Evolutionary conservation across 2,113 vertebrate genomes (phyloP), one percentile per base, ranked within the genome.

Genomic region (Brachionichthys hirsutus): DNA sequence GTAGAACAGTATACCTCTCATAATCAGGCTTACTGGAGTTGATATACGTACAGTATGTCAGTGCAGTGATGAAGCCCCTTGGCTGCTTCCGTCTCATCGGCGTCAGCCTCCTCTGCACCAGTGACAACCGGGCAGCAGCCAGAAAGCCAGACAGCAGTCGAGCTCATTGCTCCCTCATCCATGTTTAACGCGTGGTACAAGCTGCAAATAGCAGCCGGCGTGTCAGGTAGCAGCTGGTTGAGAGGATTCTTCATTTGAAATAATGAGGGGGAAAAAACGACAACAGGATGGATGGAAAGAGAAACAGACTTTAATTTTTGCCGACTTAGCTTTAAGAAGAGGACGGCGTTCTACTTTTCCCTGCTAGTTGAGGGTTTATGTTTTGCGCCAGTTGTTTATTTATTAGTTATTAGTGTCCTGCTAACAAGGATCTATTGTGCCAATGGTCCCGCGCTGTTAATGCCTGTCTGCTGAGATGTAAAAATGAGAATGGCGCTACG

Each of bases 141-240:
- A 66, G 75, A 59, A 42, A 73, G 72, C 43, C 78, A 62, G 83
- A 66, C 76, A 70, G 68, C 73, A 82, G 84, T 64, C 68, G 77
- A 72, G 64, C 78, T 85, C 62, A 54, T 77, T 81, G 78, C 77
- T 75, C 80, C 70, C 76, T 85, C 80, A 85, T 88, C 84, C 80
- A 76, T 87, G 84, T 86, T 84, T 84, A 86, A 89, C 87, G 69
- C 84, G 83, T 79, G 73, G 78, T 73, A 83, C 52, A 41, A 77
- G 81, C 81, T 89, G 74, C 76, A 84, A 87, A 88, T 84, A 90
- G 85, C 84, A 77, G 63, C 68, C 75, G 50, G 77, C 54, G 69
- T 82, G 80, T 81, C 74, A 74, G 73, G 83, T 84, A 84, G 67
- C 73, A 47, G 66, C 72, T 42, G 45, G 34, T 54, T n/a, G 38